phyloP scores from a whole-genome alignment of 2,113 vertebrate genomes.

The Copsychus sechellarum region DNA sequence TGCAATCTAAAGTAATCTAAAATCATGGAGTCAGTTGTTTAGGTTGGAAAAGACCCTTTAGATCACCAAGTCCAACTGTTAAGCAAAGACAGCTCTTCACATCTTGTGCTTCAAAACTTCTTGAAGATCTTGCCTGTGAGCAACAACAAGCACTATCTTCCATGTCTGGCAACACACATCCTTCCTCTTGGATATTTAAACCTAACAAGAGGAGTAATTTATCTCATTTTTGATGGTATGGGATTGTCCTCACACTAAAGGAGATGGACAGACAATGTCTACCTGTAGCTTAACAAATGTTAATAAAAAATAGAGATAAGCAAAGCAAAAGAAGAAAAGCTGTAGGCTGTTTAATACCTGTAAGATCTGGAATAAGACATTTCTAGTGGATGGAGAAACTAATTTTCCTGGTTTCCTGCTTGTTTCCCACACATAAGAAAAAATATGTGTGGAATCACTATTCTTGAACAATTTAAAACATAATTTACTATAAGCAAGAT shows the following conservation, averaged over 20 bases:
- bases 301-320: neutral
- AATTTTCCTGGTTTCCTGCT: neutral
- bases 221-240: neutral
- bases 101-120: neutral
- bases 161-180: neutral
- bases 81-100: neutral
- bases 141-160: neutral
- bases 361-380: neutral
- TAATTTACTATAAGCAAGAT: neutral
- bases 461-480: neutral
- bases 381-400: neutral
- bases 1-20: neutral
- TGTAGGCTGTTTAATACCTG: neutral
- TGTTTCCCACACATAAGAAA: neutral
- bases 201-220: neutral
- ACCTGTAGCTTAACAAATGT: neutral
- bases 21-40: neutral
- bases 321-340: neutral
- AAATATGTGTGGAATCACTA: neutral
- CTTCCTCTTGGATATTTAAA: neutral
- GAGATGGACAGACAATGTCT: neutral
- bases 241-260: neutral
- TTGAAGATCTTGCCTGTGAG: neutral
- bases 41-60: neutral
- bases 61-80: fast-evolving